These are phyloP conservation scores for Ophioninae sp. DNA, from an alignment of 2,888 invertebrate genomes.

Conservation along the genomic window DNA sequence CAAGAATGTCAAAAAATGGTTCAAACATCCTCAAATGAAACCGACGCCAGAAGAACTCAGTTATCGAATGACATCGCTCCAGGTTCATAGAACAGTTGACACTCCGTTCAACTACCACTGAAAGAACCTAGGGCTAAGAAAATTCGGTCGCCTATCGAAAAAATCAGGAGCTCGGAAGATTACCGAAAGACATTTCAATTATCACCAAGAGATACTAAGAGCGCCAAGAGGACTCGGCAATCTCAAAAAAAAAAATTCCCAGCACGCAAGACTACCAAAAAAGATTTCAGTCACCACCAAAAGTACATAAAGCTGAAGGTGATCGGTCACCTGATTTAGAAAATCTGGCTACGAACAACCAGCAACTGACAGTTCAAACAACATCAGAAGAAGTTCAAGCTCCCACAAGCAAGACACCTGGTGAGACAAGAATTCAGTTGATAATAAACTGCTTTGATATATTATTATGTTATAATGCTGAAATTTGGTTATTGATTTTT, in stretches of 20 bases:
- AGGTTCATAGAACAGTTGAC: constrained; percentile 7
- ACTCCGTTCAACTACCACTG: background rate
- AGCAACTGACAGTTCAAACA: constrained; percentile 1
- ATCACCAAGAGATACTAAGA: constrained; percentile 12
- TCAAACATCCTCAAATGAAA: no score
- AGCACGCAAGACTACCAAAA: constrained; percentile 2
- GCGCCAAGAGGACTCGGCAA: constrained; percentile 13
- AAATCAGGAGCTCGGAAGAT: constrained; percentile 13
- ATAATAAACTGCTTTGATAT: constrained; percentile 13
- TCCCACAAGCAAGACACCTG: constrained; percentile 4
- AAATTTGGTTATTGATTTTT: background rate
- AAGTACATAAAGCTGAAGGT: constrained; percentile 4
- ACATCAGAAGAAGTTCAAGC: constrained; percentile 3
- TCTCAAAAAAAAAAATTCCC: background rate
- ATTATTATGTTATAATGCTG: constrained; percentile 3
- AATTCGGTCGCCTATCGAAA: background rate
- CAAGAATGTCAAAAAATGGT: no score
- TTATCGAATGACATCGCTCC: constrained; percentile 9
- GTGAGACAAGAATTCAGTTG: constrained; percentile 7
- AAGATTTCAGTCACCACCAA: background rate
- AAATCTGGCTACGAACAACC: background rate
- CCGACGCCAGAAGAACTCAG: background rate
- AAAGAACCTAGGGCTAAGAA: background rate
- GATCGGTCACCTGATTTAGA: background rate
- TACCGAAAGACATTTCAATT: constrained; percentile 1